These are phyloP conservation scores for Labrus mixtus DNA, from an alignment of 2,113 vertebrate species.

Conservation along the genomic window DNA sequence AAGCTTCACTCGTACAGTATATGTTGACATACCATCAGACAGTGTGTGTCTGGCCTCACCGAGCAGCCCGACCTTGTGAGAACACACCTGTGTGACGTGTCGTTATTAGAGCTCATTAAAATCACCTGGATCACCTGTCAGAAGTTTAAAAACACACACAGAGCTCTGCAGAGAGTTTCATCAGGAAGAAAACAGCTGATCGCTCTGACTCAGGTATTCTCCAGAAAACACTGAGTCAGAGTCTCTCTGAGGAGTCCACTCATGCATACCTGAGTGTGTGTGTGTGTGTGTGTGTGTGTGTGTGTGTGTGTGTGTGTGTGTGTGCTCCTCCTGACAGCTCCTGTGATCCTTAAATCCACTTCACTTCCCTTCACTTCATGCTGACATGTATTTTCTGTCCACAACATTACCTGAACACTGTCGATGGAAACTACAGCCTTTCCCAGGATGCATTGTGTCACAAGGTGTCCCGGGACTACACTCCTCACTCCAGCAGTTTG, in stretches of 20 bases:
- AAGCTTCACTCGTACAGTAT: too few species aligned
- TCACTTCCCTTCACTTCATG: conserved; percentile 23
- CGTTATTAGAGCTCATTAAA: too few species aligned
- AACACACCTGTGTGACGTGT: too few species aligned
- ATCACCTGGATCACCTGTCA: too few species aligned
- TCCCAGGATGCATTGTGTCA: conserved; percentile 21
- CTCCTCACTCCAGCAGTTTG: too few species aligned
- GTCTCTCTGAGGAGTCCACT: neutral
- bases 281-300: neutral
- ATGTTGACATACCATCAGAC: too few species aligned
- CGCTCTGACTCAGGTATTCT: conserved; percentile 30
- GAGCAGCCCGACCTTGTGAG: too few species aligned
- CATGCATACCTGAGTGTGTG: conserved; percentile 39
- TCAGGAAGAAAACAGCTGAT: neutral
- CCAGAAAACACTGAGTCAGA: conserved; percentile 9
- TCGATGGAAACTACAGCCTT: neutral
- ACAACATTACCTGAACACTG: neutral
- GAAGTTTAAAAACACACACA: too few species aligned
- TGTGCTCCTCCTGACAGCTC: neutral
- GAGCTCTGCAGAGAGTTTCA: neutral
- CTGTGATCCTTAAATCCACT: conserved; percentile 22
- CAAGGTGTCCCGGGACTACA: too few species aligned
- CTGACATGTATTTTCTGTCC: conserved; percentile 16
- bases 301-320: too few species aligned
- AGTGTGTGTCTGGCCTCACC: too few species aligned